Base-by-base conservation (phyloP, 2,113 vertebrate genomes). In the Thalassoma bifasciatum region DNA sequence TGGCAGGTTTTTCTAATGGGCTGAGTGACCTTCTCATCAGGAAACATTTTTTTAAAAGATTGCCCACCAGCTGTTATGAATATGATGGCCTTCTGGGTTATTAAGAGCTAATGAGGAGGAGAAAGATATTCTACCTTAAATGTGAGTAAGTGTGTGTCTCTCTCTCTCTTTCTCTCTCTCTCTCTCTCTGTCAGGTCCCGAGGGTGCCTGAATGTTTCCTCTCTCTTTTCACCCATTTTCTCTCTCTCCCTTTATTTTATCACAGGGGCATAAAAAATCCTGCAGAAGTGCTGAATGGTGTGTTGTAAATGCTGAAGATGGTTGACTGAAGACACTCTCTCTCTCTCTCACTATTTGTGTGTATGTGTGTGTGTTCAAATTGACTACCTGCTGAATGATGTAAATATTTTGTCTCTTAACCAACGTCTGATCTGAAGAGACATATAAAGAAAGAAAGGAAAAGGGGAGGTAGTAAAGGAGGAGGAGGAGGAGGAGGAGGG, bases 31-130 rank as follows among this genome's bases (percentile, higher is more conserved):
- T 80, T 84, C 80, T 82, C 79, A 76, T 71, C 53, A 40, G 59
- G 69, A 84, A 72, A 37, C 66, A 26, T 59, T 76, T 88, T 72
- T 70, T 24, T 40, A 57, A 78, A 76, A 75, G 65, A 77, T 82
- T 81, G 42, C 49, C 67, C 62, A 71, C 86, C 67, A 83, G 85
- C 83, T 76, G 78, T 66, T 77, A 66, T 70, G 66, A 84, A 83
- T 83, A 77, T 59, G 66, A 70, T 53, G 71, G 75, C 69, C 86
- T 86, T 81, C 82, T 79, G 75, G 71, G 70, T 80, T 80, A 70
- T 83, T 77, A 81, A 74, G 59, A 79, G 72, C 80, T 83, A 78
- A 88, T 79, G 76, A 81, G 71, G 71, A 83, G 65, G 58, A 81
- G 81, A 81, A 51, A 72, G 72, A 71, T 60, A 73, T 23, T 50